Base-by-base conservation (phyloP, 2,888 invertebrate species). In the Eustalomyia histrio region DNA sequence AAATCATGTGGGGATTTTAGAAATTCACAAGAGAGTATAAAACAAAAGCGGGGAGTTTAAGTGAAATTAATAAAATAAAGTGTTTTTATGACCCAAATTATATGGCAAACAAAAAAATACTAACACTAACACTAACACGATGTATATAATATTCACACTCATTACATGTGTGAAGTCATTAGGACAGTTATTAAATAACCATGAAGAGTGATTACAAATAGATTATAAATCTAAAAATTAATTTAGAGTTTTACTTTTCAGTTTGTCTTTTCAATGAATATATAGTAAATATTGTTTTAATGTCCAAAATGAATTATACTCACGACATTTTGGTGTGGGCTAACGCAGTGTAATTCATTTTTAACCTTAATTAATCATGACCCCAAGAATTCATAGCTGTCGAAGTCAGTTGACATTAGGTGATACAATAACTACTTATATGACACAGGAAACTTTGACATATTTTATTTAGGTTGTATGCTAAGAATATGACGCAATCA, bases 41-140 rank as follows among this genome's bases (percentile, higher is more conserved):
- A 43, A 47, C 14, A 17, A 10, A n/a, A 24, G 53, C 16, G 29
- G 24, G 17, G 33, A 65, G 64, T 80, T 80, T 76, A 76, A 72
- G 71, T 76, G 39, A 55, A 72, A 80, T 80, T 75, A 80, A 80
- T 75, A 67, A 57, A 61, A 72, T 63, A 61, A 63, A 80, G 71
- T 76, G 75, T 67, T 80, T 80, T 47, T 80, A 61, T 71, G 75
- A 80, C 75, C 71, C 17, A 71, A 75, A 80, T 76, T 80, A 80
- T 76, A 61, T 65, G 47, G 18, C 10, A 65, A 80, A 72, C n/a
- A 61, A 58, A 12, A 71, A 52, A 39, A 24, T 1, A 35, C 35
- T 5, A 2, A 35, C 8, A 35, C 8, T 6, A 7, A 24, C 5
- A 39, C 39, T 12, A 12, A 14, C 12, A 39, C 2, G 39, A 14